phyloP scores from a whole-genome alignment of 2,797 vertebrate species.

The Meriones psammophilus region DNA sequence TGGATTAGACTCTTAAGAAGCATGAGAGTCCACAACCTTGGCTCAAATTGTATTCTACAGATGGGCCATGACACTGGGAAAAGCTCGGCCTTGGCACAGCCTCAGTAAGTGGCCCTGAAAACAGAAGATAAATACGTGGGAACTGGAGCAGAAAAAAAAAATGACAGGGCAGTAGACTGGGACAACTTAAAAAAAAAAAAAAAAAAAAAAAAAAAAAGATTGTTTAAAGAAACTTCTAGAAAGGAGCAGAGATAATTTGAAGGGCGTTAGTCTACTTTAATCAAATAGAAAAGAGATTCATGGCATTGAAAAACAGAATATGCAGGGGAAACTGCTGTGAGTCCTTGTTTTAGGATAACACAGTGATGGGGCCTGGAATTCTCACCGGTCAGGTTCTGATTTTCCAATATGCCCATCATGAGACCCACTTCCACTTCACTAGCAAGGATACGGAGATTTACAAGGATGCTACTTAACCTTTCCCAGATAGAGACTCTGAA shows the following conservation, averaged over 20 bases:
- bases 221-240: background rate
- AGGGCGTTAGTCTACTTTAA: conserved; percentile 10
- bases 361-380: background rate
- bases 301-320: conserved; percentile 3
- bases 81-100: background rate
- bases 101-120: conserved; percentile 7
- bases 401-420: background rate
- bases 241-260: conserved; percentile 34
- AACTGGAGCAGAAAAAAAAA: background rate
- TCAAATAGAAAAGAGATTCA: background rate
- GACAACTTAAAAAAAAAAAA: background rate
- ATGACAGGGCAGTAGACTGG: background rate
- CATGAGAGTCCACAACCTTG: background rate
- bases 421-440: background rate
- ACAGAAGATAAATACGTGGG: conserved; percentile 1
- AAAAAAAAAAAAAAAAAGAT: conserved; percentile 15
- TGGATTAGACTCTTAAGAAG: background rate
- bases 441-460: background rate
- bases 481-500: background rate
- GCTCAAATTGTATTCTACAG: background rate
- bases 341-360: background rate
- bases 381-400: background rate
- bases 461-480: background rate
- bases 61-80: conserved; percentile 28
- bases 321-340: background rate